Percentiles rank a stretch among this genome's conserved stretches.
These are phyloP conservation scores for Chaetophractus vellerosus DNA, from an alignment of 2,797 vertebrate genomes.

Conservation along the genomic window DNA sequence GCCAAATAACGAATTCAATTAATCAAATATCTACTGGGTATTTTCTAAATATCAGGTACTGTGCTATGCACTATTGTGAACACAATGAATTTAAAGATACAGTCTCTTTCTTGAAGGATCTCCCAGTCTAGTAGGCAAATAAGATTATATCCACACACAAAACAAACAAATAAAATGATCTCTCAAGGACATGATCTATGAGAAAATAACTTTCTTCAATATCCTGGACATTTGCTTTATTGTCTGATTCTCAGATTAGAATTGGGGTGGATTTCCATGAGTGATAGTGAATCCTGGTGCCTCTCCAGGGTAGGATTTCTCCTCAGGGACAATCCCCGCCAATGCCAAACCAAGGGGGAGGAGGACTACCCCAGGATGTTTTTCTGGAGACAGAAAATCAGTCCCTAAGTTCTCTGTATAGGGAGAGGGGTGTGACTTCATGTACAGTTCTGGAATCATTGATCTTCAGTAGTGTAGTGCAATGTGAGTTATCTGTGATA, in stretches of 20 bases:
- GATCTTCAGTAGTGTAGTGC: neutral
- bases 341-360: neutral
- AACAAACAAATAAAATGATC: neutral
- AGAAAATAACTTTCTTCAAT: slow-evolving; percentile 48
- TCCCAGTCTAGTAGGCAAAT: neutral
- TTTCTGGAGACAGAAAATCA: slow-evolving; percentile 17
- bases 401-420: neutral
- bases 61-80: neutral
- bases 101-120: neutral
- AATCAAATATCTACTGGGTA: neutral
- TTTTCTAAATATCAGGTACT: neutral
- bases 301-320: neutral
- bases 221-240: slow-evolving; percentile 20
- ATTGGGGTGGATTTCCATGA: neutral
- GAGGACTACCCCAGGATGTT: neutral
- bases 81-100: neutral
- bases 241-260: slow-evolving; percentile 28
- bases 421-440: neutral
- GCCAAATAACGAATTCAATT: neutral
- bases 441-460: neutral
- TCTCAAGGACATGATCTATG: neutral
- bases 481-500: neutral
- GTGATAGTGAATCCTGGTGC: neutral
- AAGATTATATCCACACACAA: slow-evolving; percentile 4
- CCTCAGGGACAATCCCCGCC: neutral